Base-by-base conservation (phyloP, 1,140 invertebrate genomes). In the Chionoecetes opilio region DNA sequence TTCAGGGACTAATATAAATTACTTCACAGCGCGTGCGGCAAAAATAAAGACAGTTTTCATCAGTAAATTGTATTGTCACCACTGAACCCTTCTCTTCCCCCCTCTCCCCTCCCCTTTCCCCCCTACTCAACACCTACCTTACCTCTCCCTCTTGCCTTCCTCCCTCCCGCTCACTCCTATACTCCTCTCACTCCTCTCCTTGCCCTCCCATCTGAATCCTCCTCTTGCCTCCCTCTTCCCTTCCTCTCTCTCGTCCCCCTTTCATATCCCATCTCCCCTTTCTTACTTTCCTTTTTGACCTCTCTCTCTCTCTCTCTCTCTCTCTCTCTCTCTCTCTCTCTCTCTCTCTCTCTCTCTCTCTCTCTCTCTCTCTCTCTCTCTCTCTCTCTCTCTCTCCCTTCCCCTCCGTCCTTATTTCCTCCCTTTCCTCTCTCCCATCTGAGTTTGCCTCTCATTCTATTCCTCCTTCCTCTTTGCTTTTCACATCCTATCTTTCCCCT, bases 1-100 rank as follows among this genome's bases (percentile, higher is more conserved):
- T 75, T n/a, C 63, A 75, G 63, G 63, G 63, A 75, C 63, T 75
- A 75, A 75, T 75, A 75, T 75, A 75, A 75, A 75, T 75, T 75
- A 75, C 63, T 75, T 75, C 63, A 75, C 63, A n/a, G 63, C 6
- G 63, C 63, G n/a, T n/a, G 63, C 9, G 8, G 63, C 5, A 75
- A 75, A 75, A 75, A 75, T 26, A n/a, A 75, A 75, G 63, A 75
- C 63, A 75, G 21, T 75, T 75, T 75, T 75, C 63, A 75, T 75
- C 63, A 75, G 63, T 75, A 75, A 75, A 75, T 75, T 75, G 63
- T 75, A 75, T 75, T 75, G 63, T 75, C 63, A 75, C 63, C 63
- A n/a, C 63, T 75, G 63, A 75, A 17, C 63, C 63, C n/a, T n/a
- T 26, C n/a, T 26, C 0, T 26, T n/a, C 26, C 8, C 9, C 63